Evolutionary conservation across 2,888 invertebrate species (phyloP).

Genomic region (Dryocosmus kuriphilus): DNA sequence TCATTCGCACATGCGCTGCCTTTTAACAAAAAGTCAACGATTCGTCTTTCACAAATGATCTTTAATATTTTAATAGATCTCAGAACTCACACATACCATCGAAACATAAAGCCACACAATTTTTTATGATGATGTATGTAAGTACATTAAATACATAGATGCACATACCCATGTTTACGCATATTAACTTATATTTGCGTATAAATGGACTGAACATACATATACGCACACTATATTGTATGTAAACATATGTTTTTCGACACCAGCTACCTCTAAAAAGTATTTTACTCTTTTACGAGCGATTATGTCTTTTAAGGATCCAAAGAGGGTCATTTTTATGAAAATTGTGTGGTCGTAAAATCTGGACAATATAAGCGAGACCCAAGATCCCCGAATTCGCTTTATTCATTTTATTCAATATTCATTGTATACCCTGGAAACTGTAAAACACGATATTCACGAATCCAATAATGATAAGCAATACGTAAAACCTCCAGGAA

Average conservation of each 20-base stretch:
- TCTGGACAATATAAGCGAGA: not conserved
- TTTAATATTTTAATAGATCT: not conserved
- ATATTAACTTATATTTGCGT: too few relatives aligned
- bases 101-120: not conserved
- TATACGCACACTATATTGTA: too few relatives aligned
- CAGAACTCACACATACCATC: not conserved
- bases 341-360: constrained; percentile 11
- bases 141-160: not conserved
- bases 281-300: not conserved
- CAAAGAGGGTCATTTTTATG: not conserved
- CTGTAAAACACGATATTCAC: constrained; percentile 56
- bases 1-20: not conserved
- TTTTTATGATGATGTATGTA: not conserved
- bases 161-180: not conserved
- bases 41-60: not conserved
- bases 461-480: constrained; percentile 50
- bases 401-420: constrained; percentile 16
- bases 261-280: not conserved
- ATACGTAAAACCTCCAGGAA: constrained; percentile 9
- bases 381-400: not conserved
- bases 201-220: too few relatives aligned
- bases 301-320: not conserved
- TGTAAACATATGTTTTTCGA: not conserved
- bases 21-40: not conserved
- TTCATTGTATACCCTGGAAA: constrained; percentile 4